Evolutionary conservation across 2,888 invertebrate genomes (phyloP).

Genomic region (Dorcus parallelipipedus): DNA sequence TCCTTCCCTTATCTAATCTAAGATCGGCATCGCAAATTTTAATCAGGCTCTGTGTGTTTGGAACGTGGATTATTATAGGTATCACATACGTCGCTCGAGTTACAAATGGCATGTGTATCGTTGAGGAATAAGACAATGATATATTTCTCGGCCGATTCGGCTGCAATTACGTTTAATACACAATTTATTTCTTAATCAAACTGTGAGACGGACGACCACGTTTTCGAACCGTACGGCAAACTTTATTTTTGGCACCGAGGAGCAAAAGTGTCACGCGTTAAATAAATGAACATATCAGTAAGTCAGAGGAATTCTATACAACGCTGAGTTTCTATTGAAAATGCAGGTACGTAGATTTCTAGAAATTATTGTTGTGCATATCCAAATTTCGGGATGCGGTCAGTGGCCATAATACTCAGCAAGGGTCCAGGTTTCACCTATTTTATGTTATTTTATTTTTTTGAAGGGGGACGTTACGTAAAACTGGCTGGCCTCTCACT

Average conservation of each 20-base stretch:
- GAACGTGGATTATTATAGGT: slow-evolving; percentile 25
- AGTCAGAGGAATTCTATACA: too few species aligned
- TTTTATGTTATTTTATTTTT: too few species aligned
- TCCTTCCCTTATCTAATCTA: slow-evolving; percentile 25
- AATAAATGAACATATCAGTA: too few species aligned
- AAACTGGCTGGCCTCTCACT: too few species aligned
- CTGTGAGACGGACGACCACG: background rate
- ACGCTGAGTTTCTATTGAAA: too few species aligned
- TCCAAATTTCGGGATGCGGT: slow-evolving; percentile 15
- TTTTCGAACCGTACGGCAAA: too few species aligned
- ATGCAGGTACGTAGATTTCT: too few species aligned
- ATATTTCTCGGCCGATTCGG: slow-evolving; percentile 18
- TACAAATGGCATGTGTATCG: slow-evolving; percentile 11
- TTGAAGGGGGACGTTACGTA: too few species aligned
- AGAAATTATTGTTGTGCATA: too few species aligned
- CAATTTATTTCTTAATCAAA: background rate
- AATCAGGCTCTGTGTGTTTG: slow-evolving; percentile 19
- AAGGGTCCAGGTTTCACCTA: background rate
- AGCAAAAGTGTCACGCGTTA: too few species aligned
- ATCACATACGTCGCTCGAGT: slow-evolving; percentile 20
- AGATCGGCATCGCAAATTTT: slow-evolving; percentile 24
- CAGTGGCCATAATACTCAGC: slow-evolving; percentile 19
- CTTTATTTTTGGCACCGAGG: background rate
- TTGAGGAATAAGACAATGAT: slow-evolving; percentile 25
- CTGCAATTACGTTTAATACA: background rate